Percentiles rank a stretch among this genome's conserved stretches.
phyloP scores from a whole-genome alignment of 2,797 vertebrate species.

The Clamator glandarius region DNA sequence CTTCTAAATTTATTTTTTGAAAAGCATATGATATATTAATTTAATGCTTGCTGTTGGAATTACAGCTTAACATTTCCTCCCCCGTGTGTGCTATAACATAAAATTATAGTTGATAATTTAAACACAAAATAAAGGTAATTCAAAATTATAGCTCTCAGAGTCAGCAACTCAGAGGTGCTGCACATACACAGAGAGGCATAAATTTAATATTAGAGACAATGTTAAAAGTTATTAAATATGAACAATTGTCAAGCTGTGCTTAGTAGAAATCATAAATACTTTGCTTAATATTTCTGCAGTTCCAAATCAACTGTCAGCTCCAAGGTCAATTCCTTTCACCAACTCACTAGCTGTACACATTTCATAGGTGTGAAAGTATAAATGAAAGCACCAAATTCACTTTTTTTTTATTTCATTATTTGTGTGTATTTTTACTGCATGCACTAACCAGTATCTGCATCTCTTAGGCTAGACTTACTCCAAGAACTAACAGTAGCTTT shows the following conservation, averaged over 20 bases:
- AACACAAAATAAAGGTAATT: conserved; percentile 25
- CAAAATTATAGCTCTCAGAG: not conserved
- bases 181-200: not conserved
- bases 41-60: conserved; percentile 22
- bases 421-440: not conserved
- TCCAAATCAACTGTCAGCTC: not conserved
- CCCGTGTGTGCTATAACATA: not conserved
- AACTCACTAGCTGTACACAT: not conserved
- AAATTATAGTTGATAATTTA: conserved; percentile 45
- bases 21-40: not conserved
- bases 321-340: not conserved
- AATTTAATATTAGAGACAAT: conserved; percentile 24
- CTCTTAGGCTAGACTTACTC: not conserved
- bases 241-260: not conserved
- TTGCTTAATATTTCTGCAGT: not conserved
- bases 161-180: conserved; percentile 4
- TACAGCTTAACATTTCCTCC: conserved; percentile 1
- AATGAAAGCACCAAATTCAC: not conserved
- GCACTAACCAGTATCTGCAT: not conserved
- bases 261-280: not conserved
- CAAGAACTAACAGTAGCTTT: not conserved
- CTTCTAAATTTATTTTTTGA: conserved; percentile 2
- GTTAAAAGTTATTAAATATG: not conserved
- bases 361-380: not conserved
- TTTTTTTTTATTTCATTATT: not conserved